phyloP scores from a whole-genome alignment of 2,888 invertebrate species.

The Gastrophysa polygoni region DNA sequence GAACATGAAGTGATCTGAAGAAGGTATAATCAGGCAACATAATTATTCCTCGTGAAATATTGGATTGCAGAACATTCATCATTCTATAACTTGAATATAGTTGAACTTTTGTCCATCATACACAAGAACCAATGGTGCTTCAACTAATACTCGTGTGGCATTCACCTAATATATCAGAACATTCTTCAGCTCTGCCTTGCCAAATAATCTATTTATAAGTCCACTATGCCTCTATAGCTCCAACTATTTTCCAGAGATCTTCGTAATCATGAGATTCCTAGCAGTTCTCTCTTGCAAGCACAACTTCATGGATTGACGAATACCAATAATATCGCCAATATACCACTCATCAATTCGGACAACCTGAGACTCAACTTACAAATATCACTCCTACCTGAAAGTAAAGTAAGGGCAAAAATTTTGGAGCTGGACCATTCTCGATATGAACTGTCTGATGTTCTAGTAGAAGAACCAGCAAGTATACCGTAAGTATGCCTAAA shows the following conservation, averaged over 20 bases:
- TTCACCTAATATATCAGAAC: no score
- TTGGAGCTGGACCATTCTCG: constrained; percentile 17
- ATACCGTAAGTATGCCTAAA: constrained; percentile 22
- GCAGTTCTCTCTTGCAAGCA: not conserved
- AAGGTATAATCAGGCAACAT: no score
- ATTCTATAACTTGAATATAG: no score
- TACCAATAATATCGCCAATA: constrained; percentile 5
- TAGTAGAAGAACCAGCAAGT: constrained; percentile 23
- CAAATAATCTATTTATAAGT: no score
- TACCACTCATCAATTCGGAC: constrained; percentile 26
- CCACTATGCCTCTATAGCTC: no score
- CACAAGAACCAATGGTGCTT: no score
- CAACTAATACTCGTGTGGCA: no score
- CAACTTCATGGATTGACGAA: constrained; percentile 2
- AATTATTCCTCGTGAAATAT: no score
- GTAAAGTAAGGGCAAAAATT: constrained; percentile 25
- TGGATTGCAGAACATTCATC: no score
- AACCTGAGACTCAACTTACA: constrained; percentile 16
- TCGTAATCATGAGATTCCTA: not conserved
- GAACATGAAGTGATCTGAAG: no score
- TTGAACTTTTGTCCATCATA: no score
- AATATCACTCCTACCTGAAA: constrained; percentile 14
- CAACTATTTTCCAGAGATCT: not conserved
- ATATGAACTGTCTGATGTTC: constrained; percentile 32
- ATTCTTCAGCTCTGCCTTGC: no score